Evolutionary conservation across 1,140 invertebrate species (phyloP), one percentile per base, ranked within the genome.

Genomic region (Laupala kohalensis): DNA sequence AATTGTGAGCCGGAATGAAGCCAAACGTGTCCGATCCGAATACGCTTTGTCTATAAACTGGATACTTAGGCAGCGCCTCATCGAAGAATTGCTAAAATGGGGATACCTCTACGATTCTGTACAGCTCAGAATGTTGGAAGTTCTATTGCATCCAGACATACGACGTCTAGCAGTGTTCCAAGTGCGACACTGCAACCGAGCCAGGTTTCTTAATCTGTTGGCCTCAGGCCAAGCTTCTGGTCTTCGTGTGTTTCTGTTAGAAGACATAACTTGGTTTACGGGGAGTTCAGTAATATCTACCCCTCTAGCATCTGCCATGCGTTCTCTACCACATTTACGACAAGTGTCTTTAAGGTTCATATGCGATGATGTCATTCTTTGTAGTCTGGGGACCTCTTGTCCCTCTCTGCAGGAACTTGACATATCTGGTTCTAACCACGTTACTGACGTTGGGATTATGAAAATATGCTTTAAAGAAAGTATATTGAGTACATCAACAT

Each of bases 181-280:
- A 27, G 73, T 74, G 9, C 70, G 73, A 15, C 66, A 67, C 27
- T 74, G 70, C 66, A 72, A 72, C 62, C 65, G 70, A 5, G 15
- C 25, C 9, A 66, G 68, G 0, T 72, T 74, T 28, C 23, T 74
- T 6, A 29, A 72, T 19, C 66, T 74, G 1, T 29, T 74, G 6
- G 25, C 28, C 3, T 71, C 70, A 15, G 70, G 66, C 25, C 67
- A 67, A 30, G 73, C 70, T 5, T 30, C 37, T 5, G 73, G 73
- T 19, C 66, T 74, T 6, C 25, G 26, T 15, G 69, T 72, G 5
- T 53, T 74, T 3, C 64, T 74, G 12, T 27, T 74, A 27, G 73
- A 74, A 26, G 73, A 74, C 70, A 29, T 69, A 15, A 72, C 73
- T 13, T 74, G 73, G 73, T 62, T 74, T 6, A 69, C 67, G n/a